Conservation (phyloP, 2,888 invertebrate genomes). For the Apotomis turbidana region DNA sequence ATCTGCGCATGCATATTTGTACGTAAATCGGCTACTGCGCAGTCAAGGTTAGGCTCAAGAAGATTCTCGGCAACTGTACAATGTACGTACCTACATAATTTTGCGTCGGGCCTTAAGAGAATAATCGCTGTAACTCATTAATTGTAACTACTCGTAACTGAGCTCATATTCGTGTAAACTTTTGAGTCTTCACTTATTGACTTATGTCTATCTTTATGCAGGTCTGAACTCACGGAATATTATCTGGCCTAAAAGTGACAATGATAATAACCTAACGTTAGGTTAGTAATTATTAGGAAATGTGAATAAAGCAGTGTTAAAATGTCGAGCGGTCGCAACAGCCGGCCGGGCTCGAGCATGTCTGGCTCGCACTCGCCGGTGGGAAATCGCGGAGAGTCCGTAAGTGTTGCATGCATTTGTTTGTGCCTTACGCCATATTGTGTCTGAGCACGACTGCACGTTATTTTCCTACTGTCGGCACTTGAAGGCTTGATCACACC, state of each 20-base stretch:
- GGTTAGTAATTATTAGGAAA: neutral
- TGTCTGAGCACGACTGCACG: neutral
- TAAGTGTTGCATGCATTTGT: conserved; percentile 49
- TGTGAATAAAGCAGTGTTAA: conserved; percentile 4
- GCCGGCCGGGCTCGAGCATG: conserved; percentile 41
- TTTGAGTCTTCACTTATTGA: neutral
- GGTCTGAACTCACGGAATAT: conserved; percentile 52
- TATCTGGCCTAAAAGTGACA: conserved; percentile 10
- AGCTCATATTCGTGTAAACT: neutral
- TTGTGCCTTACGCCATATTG: neutral
- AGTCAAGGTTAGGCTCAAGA: too few relatives aligned
- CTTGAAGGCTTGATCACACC: neutral
- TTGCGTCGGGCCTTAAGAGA: too few relatives aligned
- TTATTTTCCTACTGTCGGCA: neutral
- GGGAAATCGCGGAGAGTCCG: conserved; percentile 51
- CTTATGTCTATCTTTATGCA: conserved; percentile 42
- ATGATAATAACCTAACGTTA: neutral
- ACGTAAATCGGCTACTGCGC: too few relatives aligned
- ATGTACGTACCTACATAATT: too few relatives aligned
- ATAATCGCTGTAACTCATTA: too few relatives aligned
- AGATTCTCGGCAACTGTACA: too few relatives aligned
- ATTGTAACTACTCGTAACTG: too few relatives aligned
- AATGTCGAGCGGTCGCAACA: conserved; percentile 14
- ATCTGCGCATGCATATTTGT: too few relatives aligned
- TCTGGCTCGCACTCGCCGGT: conserved; percentile 54